Evolutionary conservation across 2,113 vertebrate genomes (phyloP), one percentile per base, ranked within the genome.

Genomic region (Menidia beryllina): DNA sequence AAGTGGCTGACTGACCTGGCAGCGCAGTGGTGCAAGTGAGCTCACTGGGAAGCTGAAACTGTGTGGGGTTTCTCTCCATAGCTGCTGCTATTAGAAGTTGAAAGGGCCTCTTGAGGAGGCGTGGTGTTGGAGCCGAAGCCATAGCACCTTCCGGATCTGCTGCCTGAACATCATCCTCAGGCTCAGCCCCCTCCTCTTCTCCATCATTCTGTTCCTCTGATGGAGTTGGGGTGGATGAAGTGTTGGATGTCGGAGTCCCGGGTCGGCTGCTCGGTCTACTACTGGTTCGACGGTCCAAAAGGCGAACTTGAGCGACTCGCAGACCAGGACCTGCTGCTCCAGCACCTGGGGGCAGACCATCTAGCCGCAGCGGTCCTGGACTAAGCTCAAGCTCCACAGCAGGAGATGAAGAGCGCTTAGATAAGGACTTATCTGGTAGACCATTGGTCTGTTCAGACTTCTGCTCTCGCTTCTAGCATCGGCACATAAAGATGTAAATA

Each of bases 41-140:
- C 88, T 99, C 98, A 34, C 95, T 98, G 82, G 97, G 98, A 86
- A 99, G 91, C 93, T 99, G 97, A 91, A 99, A 99, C 83, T 99
- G 98, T 17, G 97, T 98, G 52, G 98, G 97, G 87, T 99, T 99
- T 85, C 96, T 94, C 90, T 99, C 97, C 96, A 98, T 97, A 63
- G 97, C 98, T 3, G 97, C 97, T 47, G 97, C 97, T 63, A 99
- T 98, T 54, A 99, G 95, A 74, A 99, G 94, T 93, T 99, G 96
- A 86, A 99, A 99, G 41, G 96, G 97, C 79, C 96, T 95, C 90
- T 96, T 98, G 73, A 99, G 94, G 81, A 96, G 96, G 57, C 95
- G 95, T 3, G 70, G 90, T 1, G 79, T 56, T 0, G 89, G 87
- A 52, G 80, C 19, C 0, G 82, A 68, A 1, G 64, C 24, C 0